phyloP scores from a whole-genome alignment of 2,888 invertebrate genomes.

The Caenorhabditis sp. region DNA sequence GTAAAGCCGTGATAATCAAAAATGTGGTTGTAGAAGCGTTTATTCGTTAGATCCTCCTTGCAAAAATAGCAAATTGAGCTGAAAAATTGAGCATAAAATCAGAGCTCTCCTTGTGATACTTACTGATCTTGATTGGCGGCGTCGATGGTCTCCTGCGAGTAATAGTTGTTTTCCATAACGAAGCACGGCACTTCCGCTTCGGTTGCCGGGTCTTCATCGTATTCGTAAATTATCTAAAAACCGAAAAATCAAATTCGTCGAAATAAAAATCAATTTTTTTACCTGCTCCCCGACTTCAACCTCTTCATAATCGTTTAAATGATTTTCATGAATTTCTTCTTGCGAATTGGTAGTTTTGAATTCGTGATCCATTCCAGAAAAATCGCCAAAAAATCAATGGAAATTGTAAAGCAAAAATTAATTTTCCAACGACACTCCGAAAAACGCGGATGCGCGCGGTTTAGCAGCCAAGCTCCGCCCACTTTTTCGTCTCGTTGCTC shows the following conservation, averaged over 20 bases:
- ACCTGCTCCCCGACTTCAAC: conserved; percentile 8
- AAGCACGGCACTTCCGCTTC: conserved; percentile 38
- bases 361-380: background rate
- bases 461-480: conserved; percentile 6
- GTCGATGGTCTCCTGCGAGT: conserved; percentile 15
- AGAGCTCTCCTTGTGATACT: conserved; percentile 30
- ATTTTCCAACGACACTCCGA: conserved; percentile 31
- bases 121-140: conserved; percentile 57
- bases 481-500: background rate
- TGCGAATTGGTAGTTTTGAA: background rate
- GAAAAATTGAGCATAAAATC: conserved; percentile 9
- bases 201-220: conserved; percentile 3
- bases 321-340: background rate
- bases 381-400: background rate
- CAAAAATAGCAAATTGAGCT: conserved; percentile 56
- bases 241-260: background rate
- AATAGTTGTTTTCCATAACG: conserved; percentile 42
- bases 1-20: conserved; percentile 67
- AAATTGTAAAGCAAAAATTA: background rate
- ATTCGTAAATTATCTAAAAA: conserved; percentile 25
- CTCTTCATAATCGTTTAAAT: background rate
- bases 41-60: conserved; percentile 46
- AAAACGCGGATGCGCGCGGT: conserved; percentile 16
- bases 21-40: conserved; percentile 65
- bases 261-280: background rate